Evolutionary conservation across 2,888 invertebrate species (phyloP).

Genomic region (Neoaliturus tenellus): DNA sequence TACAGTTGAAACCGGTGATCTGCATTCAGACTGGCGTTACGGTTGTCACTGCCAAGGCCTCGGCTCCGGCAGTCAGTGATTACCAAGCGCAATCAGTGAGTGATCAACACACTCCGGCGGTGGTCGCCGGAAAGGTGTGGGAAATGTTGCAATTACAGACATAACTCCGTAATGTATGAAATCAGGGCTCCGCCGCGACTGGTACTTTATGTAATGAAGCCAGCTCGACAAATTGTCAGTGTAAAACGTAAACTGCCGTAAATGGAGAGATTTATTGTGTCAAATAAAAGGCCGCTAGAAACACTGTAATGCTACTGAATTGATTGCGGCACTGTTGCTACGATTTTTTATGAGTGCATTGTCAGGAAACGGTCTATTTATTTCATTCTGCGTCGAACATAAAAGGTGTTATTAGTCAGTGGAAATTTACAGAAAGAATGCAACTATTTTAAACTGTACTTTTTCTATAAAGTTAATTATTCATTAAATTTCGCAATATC

Average conservation of each 20-base stretch:
- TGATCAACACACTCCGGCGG: no score
- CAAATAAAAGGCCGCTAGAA: background rate
- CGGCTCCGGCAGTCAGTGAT: background rate
- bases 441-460: no score
- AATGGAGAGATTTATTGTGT: background rate
- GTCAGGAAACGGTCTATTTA: background rate
- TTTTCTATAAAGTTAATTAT: no score
- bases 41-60: slow-evolving; percentile 15
- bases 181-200: background rate
- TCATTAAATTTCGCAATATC: no score
- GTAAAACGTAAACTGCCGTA: background rate
- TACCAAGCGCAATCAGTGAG: background rate
- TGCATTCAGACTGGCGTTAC: background rate
- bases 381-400: background rate
- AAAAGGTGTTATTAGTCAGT: no score
- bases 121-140: slow-evolving; percentile 23
- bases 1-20: background rate
- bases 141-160: background rate
- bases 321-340: background rate
- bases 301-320: background rate
- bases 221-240: background rate
- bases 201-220: background rate
- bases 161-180: slow-evolving; percentile 13
- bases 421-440: no score
- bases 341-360: background rate